Evolutionary conservation across 2,888 invertebrate species (phyloP), one percentile per base, ranked within the genome.

Genomic region (Drosophila greeni): DNA sequence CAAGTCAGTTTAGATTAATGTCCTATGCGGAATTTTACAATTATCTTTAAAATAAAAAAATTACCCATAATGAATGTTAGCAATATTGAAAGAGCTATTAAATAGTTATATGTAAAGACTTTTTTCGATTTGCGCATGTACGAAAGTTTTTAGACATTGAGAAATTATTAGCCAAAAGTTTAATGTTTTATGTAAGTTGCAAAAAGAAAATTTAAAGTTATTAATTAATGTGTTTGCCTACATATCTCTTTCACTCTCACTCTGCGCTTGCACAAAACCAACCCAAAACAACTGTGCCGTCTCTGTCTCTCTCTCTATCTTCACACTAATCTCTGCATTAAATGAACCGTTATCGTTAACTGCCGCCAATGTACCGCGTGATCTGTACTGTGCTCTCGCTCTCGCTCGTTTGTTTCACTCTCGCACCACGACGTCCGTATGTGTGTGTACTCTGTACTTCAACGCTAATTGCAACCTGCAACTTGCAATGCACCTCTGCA

Each of bases 221-320:
- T 52, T 61, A 70, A 70, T 67, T 49, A 52, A 59, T 59, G 36
- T 70, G 62, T 53, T 56, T 68, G 40, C 64, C 34, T 64, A 51
- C 52, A 40, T 75, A 61, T 72, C 33, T 72, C 36, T 67, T 33
- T 57, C 47, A 68, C 59, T 58, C 62, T 60, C 57, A 62, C 66
- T 65, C 45, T 59, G 61, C 36, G 67, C 70, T 75, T 77, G 79
- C 77, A 82, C 74, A 70, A 76, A 65, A 67, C 65, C 51, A 77
- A 68, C 69, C 57, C 65, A 69, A 36, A 47, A 47, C 48, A 43
- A 54, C 58, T 65, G 83, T 80, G 82, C 66, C 66, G 66, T 65
- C 66, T 65, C 72, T 54, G 57, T 59, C 43, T 29, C 2, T 69
- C 29, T 49, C n/a, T 65, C 33, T 49, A 37, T 47, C 47, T 62